These are phyloP conservation scores for Hyperoodon ampullatus DNA, from an alignment of 2,113 vertebrate genomes.

Conservation along the genomic window DNA sequence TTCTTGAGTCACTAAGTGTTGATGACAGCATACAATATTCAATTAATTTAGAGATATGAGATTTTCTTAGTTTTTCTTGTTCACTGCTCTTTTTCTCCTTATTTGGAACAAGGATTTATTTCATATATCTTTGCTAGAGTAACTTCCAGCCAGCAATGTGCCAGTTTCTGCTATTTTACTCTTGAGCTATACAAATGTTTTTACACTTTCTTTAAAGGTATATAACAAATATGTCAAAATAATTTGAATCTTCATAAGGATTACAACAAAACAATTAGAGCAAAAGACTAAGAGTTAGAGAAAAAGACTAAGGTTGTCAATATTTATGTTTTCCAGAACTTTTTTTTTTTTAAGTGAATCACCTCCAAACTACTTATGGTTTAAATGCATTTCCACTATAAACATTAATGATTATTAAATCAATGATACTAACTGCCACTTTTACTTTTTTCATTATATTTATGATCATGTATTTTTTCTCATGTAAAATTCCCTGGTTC, in stretches of 20 bases:
- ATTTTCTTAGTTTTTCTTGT: background rate
- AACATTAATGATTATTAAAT: background rate
- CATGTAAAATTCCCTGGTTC: background rate
- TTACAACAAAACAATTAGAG: background rate
- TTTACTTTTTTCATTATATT: background rate
- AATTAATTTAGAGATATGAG: background rate
- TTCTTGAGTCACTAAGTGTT: constrained; percentile 37
- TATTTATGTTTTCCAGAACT: background rate
- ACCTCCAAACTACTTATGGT: background rate
- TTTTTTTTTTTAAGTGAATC: background rate
- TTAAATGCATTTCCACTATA: background rate
- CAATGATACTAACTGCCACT: background rate
- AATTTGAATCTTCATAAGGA: background rate
- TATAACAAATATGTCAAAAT: background rate
- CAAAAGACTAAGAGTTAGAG: background rate
- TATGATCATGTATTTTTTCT: background rate
- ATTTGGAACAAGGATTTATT: background rate
- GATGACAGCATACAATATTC: constrained; percentile 53
- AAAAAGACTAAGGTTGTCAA: background rate
- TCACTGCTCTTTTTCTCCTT: background rate
- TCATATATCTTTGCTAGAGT: background rate
- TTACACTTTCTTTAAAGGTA: background rate
- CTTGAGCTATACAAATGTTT: background rate
- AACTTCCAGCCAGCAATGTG: background rate
- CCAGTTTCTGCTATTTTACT: background rate